phyloP scores from a whole-genome alignment of 2,113 vertebrate genomes.

The Octodon degus region DNA sequence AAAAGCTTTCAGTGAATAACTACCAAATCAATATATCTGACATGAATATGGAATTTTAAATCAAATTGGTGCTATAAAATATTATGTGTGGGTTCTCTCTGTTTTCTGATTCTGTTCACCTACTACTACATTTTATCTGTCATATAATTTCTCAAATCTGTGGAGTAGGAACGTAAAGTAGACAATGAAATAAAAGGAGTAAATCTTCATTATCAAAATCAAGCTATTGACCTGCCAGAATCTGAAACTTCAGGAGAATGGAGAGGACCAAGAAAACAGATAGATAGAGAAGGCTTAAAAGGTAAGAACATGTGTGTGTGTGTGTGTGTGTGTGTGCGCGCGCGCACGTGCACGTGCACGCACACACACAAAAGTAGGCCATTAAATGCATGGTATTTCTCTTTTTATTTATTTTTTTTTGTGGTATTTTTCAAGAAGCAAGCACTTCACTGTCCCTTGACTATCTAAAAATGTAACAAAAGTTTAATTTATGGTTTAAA shows the following conservation, averaged over 20 bases:
- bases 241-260: rapidly evolving
- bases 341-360: background rate
- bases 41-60: background rate
- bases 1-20: background rate
- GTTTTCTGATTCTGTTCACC: background rate
- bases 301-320: background rate
- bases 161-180: background rate
- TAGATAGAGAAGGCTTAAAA: background rate
- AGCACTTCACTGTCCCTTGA: background rate
- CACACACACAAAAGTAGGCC: background rate
- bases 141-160: background rate
- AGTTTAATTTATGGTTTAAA: slow-evolving; percentile 10
- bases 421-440: background rate
- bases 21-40: background rate
- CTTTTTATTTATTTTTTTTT: background rate
- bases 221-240: background rate
- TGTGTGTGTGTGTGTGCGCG: background rate
- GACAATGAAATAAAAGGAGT: background rate
- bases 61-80: background rate
- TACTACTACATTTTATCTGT: background rate
- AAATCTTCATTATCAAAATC: background rate
- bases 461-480: slow-evolving; percentile 4
- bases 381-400: background rate
- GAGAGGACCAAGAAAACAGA: background rate
- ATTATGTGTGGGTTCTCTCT: background rate